A percentile compares a stretch with the other conserved stretches of the same genome.
These are phyloP conservation scores for Pyrgilauda ruficollis DNA, from an alignment of 2,113 vertebrate genomes.

Conservation along the genomic window DNA sequence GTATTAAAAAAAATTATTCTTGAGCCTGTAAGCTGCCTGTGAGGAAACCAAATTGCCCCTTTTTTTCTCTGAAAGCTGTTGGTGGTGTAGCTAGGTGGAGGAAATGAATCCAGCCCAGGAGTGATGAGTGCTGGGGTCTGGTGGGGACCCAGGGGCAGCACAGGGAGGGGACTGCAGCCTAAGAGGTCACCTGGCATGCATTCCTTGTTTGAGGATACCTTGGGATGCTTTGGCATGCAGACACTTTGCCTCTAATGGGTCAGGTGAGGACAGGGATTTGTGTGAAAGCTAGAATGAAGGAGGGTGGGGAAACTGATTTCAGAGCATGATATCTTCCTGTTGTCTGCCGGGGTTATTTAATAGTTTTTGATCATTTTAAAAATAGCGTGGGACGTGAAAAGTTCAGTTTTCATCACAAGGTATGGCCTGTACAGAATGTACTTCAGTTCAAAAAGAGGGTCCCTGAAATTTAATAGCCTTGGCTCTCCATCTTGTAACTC, in stretches of 20 bases:
- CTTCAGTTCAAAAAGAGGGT: not conserved
- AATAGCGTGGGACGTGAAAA: not conserved
- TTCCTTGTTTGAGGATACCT: not conserved
- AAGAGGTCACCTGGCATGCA: not conserved
- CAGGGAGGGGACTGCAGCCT: not conserved
- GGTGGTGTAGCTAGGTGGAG: not conserved
- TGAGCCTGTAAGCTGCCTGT: not conserved
- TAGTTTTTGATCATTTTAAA: rapidly evolving
- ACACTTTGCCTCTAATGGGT: not conserved
- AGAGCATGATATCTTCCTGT: not conserved
- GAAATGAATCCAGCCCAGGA: not conserved
- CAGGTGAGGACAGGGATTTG: not conserved
- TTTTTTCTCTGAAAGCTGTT: not conserved
- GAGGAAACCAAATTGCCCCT: not conserved
- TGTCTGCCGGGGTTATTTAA: not conserved
- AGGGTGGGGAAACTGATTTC: not conserved
- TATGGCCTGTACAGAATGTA: not conserved
- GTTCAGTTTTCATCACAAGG: not conserved
- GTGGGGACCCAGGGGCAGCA: not conserved
- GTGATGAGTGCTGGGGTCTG: not conserved
- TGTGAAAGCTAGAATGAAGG: not conserved
- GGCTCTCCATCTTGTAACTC: not conserved
- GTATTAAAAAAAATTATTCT: not conserved
- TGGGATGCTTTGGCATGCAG: not conserved
- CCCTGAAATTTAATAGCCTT: not conserved